These are phyloP conservation scores for Actinostola sp. DNA, from an alignment of 92 coral and sea anemone species.

Conservation along the genomic window DNA sequence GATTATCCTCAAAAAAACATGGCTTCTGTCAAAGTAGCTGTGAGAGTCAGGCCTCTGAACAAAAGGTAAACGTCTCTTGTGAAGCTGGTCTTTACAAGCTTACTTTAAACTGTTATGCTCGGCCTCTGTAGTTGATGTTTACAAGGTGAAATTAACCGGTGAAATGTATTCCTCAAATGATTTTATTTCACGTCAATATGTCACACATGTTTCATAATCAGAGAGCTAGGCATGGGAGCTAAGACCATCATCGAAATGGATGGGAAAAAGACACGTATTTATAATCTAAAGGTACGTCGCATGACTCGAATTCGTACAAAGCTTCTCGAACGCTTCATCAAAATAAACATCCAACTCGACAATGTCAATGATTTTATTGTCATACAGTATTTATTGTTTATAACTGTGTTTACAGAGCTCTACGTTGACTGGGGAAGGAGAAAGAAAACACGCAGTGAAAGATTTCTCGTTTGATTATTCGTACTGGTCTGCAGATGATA, in stretches of 20 bases:
- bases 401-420: slow-evolving; percentile 61
- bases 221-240: slow-evolving; percentile 90
- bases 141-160: neutral
- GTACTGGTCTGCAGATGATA: slow-evolving; percentile 94
- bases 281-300: slow-evolving; percentile 78
- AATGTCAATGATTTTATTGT: too few species aligned
- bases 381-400: neutral
- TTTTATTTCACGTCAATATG: neutral
- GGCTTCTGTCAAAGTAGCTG: slow-evolving; percentile 99
- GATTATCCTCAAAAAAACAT: slow-evolving; percentile 35
- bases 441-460: slow-evolving; percentile 73
- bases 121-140: neutral
- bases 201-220: slow-evolving; percentile 21
- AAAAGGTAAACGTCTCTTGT: slow-evolving; percentile 60
- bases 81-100: neutral
- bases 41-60: slow-evolving; percentile 92
- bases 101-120: neutral
- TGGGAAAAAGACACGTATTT: slow-evolving; percentile 90
- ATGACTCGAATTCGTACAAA: neutral
- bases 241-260: slow-evolving; percentile 95
- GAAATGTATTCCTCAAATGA: neutral
- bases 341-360: too few species aligned
- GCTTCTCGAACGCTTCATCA: neutral
- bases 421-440: slow-evolving; percentile 78
- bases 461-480: slow-evolving; percentile 96